Evolutionary conservation across 2,797 vertebrate genomes (phyloP).

Genomic region (Hippocampus kuda): DNA sequence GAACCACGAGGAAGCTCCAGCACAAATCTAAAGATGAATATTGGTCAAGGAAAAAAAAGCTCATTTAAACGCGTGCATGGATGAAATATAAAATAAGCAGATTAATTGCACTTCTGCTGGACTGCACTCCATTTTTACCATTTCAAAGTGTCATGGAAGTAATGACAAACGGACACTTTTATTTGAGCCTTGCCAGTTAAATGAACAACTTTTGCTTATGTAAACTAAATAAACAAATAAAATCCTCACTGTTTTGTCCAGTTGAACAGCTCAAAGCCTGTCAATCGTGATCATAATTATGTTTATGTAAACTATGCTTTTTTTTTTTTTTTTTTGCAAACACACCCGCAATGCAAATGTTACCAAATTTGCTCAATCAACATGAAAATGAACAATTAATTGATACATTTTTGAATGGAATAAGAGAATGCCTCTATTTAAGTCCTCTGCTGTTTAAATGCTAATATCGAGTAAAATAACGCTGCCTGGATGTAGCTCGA

Average conservation of each 20-base stretch:
- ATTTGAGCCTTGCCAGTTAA: neutral
- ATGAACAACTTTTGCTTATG: neutral
- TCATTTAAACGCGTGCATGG: conserved; percentile 37
- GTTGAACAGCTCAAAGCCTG: neutral
- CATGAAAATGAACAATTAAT: no score
- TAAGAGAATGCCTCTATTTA: no score
- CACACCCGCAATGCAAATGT: no score
- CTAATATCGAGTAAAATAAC: no score
- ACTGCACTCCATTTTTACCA: conserved; percentile 12
- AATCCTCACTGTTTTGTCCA: neutral
- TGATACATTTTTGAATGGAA: no score
- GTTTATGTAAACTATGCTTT: neutral
- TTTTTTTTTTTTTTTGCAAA: no score
- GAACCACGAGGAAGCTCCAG: conserved; percentile 29
- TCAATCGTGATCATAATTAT: neutral
- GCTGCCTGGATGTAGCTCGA: neutral
- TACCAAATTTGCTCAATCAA: no score
- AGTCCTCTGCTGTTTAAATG: no score
- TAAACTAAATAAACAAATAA: neutral
- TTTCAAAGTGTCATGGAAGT: neutral
- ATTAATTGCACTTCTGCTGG: conserved; percentile 15
- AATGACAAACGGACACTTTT: neutral
- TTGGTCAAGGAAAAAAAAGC: conserved; percentile 17
- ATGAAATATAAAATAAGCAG: conserved; percentile 37
- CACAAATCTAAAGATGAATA: conserved; percentile 1